phyloP scores from a whole-genome alignment of 2,113 vertebrate genomes.

The Scartelaos histophorus region DNA sequence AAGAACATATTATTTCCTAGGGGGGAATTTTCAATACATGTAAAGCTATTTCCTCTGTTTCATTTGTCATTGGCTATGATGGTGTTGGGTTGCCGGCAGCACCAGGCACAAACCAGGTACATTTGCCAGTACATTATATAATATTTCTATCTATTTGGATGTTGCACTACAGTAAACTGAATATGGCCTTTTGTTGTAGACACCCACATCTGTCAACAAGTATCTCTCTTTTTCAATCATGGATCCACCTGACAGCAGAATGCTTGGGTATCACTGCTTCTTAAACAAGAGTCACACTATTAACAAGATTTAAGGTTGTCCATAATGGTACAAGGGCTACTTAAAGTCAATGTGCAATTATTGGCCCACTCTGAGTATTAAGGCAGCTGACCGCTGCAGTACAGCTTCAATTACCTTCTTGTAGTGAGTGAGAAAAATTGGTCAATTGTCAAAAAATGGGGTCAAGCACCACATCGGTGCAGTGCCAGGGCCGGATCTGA shows the following conservation, averaged over 20 bases:
- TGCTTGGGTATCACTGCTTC: conserved; percentile 16
- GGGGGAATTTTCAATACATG: neutral
- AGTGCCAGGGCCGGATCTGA: conserved; percentile 48
- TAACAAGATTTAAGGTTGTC: conserved; percentile 39
- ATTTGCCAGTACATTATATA: neutral
- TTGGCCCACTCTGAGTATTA: conserved; percentile 41
- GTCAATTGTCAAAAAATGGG: conserved; percentile 59
- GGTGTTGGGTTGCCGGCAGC: neutral
- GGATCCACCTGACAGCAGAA: conserved; percentile 12
- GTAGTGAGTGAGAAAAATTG: conserved; percentile 48
- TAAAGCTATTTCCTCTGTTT: conserved; percentile 5
- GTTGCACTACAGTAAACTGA: neutral
- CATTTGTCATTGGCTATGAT: neutral
- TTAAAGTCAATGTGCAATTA: conserved; percentile 51
- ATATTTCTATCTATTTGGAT: neutral
- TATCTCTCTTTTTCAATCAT: neutral
- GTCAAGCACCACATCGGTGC: conserved; percentile 59
- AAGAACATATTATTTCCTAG: neutral
- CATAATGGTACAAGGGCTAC: conserved; percentile 19
- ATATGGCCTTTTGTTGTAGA: neutral
- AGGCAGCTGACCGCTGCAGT: conserved; percentile 25
- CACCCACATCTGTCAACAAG: neutral
- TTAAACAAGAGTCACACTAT: conserved; percentile 33
- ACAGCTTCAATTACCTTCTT: conserved; percentile 50
- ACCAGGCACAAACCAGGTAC: neutral